Percentiles rank a stretch among this genome's conserved stretches.
phyloP scores from a whole-genome alignment of 53 echinoderm and acorn worm genomes.

The Echinometra lucunter region DNA sequence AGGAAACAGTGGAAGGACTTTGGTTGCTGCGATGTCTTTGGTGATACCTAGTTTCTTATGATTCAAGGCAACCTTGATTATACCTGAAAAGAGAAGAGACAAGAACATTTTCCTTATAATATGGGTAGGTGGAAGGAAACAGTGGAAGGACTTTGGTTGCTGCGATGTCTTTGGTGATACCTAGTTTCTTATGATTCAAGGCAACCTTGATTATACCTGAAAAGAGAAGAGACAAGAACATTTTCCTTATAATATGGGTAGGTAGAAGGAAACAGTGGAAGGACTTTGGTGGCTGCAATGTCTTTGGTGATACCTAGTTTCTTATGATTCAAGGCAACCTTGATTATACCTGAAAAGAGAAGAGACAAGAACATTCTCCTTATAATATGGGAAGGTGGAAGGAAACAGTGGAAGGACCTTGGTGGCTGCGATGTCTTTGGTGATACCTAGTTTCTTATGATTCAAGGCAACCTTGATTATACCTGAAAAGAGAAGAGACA shows the following conservation, averaged over 20 bases:
- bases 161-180: conserved; percentile 90
- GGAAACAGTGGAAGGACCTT: no score
- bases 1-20: no score
- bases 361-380: no score
- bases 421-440: conserved; percentile 87
- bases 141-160: conserved; percentile 91
- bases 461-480: conserved; percentile 83
- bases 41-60: conserved; percentile 97
- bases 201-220: conserved; percentile 89
- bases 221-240: no score
- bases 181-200: conserved; percentile 92
- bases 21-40: conserved; percentile 93
- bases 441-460: conserved; percentile 95
- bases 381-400: no score
- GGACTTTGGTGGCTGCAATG: conserved; percentile 87
- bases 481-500: no score
- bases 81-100: conserved; percentile 83
- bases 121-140: no score
- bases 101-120: no score
- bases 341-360: conserved; percentile 86
- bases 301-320: conserved; percentile 97
- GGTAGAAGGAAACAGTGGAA: no score
- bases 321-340: conserved; percentile 86
- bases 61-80: conserved; percentile 80
- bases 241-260: no score